These are phyloP conservation scores for Ischnus inquisitorius DNA, from an alignment of 2,888 invertebrate genomes.

Conservation along the genomic window DNA sequence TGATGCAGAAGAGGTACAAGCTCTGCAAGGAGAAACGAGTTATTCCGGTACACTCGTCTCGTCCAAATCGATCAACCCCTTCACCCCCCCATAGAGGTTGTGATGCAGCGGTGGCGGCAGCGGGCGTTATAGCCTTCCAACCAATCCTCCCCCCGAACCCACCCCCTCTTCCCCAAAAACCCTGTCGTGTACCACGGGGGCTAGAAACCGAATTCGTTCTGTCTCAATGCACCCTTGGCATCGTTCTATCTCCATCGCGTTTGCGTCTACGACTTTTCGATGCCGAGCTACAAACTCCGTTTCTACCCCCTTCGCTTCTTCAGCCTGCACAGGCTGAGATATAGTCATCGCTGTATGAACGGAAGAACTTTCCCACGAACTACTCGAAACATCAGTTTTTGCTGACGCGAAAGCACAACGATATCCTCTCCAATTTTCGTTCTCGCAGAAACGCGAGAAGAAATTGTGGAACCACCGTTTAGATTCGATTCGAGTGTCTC, in stretches of 20 bases:
- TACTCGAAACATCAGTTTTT: conserved; percentile 8
- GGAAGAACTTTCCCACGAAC: conserved; percentile 8
- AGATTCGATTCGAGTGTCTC: conserved; percentile 11
- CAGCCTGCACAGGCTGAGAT: background rate
- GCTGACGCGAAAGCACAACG: background rate
- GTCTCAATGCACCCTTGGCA: conserved; percentile 67
- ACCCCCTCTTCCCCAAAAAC: conserved; percentile 26
- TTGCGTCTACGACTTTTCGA: conserved; percentile 29
- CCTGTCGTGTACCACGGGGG: conserved; percentile 55
- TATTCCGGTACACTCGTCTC: conserved; percentile 71
- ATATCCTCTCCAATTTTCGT: conserved; percentile 4
- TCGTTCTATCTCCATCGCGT: conserved; percentile 37
- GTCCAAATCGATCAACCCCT: conserved; percentile 70
- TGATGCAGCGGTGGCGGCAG: conserved; percentile 61
- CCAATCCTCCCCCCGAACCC: conserved; percentile 1
- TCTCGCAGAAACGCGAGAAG: background rate
- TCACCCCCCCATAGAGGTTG: conserved; percentile 52
- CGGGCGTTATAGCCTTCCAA: background rate
- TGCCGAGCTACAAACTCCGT: conserved; percentile 4
- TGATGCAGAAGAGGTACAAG: conserved; percentile 69
- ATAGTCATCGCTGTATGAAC: background rate
- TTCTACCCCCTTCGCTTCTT: background rate
- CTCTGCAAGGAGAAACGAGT: conserved; percentile 70
- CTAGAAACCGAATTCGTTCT: conserved; percentile 65
- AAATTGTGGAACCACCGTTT: conserved; percentile 3